Evolutionary conservation across 1,140 invertebrate species (phyloP), one percentile per base, ranked within the genome.

Genomic region (Zeugodacus cucurbitae): DNA sequence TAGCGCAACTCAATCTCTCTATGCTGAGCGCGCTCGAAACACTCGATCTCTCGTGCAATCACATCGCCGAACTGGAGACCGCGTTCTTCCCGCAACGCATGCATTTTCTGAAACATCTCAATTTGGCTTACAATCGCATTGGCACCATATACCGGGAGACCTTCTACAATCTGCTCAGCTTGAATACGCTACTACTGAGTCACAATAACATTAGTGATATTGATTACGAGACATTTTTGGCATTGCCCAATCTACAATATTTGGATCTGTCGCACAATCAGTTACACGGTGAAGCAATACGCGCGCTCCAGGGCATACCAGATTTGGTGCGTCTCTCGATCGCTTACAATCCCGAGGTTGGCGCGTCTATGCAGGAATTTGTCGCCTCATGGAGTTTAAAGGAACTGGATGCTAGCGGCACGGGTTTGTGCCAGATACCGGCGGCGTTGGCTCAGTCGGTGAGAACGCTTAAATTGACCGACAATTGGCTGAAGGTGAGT

Each of bases 361-460:
- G 95, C 41, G 93, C 89, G 8, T 91, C 93, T 11, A 91, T 91
- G 90, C 91, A 92, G 87, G 93, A 92, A 88, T 93, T 93, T 89
- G 91, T 94, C 7, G 94, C 92, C 10, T 91, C 94, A 32, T 93
- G 94, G 90, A 94, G 96, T 37, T 88, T 94, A 94, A 90, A 94
- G 88, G 93, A 93, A 87, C 78, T 93, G 90, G 93, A 93, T 89
- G 96, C 97, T 4, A 97, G 97, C 7, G 95, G 96, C 88, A 97
- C 96, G 2, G 96, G 96, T 41, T 94, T 99, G 22, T 95, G 95
- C 87, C 95, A 96, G 90, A 96, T 99, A 32, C 98, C 98, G 2
- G 96, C 96, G 82, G 96, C 97, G 64, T 94, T 98, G 82, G 98
- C 98, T 10, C 96, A 96, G 91, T 98, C 97, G 1, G 96, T 99